A percentile compares a stretch with the other conserved stretches of the same genome.
These are phyloP conservation scores for Protodeltote pygarga DNA, from an alignment of 2,888 invertebrate species.

Conservation along the genomic window DNA sequence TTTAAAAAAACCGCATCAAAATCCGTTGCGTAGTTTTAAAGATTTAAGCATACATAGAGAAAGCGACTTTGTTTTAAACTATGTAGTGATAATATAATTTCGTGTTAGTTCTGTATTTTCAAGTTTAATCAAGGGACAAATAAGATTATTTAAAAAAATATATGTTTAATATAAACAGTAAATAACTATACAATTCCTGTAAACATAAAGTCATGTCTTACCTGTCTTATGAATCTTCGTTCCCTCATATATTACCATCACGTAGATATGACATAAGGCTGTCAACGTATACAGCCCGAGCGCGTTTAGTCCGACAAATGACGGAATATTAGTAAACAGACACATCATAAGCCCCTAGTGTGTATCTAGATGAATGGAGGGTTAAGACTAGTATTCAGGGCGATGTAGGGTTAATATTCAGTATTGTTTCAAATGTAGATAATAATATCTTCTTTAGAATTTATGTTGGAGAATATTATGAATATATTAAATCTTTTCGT, in stretches of 20 bases:
- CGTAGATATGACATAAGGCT: constrained; percentile 57
- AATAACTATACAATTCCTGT: background rate
- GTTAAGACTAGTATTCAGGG: background rate
- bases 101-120: too few relatives aligned
- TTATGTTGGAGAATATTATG: too few relatives aligned
- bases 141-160: too few relatives aligned
- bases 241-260: constrained; percentile 46
- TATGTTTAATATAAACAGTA: too few relatives aligned
- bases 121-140: too few relatives aligned
- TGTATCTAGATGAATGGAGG: constrained; percentile 18
- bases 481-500: too few relatives aligned
- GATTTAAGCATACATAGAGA: too few relatives aligned
- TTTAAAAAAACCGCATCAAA: too few relatives aligned
- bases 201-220: constrained; percentile 22
- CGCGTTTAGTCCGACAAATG: constrained; percentile 65
- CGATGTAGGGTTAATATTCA: too few relatives aligned
- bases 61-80: background rate
- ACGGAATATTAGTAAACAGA: constrained; percentile 45
- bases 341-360: constrained; percentile 16
- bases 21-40: too few relatives aligned
- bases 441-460: too few relatives aligned
- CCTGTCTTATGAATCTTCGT: constrained; percentile 13
- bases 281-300: constrained; percentile 62
- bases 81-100: background rate
- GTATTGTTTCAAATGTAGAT: too few relatives aligned